Conservation (phyloP, 2,113 vertebrate genomes). For the Meleagris gallopavo region DNA sequence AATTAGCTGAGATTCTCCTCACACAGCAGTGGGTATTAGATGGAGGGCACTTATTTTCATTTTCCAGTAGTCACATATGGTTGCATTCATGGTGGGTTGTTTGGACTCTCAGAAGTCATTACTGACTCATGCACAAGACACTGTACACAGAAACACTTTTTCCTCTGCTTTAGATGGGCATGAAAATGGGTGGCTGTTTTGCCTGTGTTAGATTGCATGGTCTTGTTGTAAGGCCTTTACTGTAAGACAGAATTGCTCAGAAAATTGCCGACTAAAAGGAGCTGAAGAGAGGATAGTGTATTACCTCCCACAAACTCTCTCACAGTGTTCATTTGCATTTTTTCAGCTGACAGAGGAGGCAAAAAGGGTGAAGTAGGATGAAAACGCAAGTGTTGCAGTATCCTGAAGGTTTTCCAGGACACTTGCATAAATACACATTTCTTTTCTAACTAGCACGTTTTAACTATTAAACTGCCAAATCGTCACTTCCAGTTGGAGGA, state of each 20-base stretch:
- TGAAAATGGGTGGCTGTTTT: not conserved
- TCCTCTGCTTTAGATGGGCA: not conserved
- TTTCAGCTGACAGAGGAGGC: not conserved
- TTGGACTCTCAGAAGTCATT: not conserved
- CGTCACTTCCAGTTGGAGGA: not conserved
- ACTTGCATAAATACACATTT: not conserved
- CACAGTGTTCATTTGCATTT: not conserved
- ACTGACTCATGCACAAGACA: not conserved
- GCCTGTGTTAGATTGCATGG: not conserved
- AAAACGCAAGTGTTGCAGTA: not conserved
- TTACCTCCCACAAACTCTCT: not conserved
- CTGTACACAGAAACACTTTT: not conserved
- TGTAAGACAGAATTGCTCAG: not conserved
- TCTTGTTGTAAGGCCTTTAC: not conserved
- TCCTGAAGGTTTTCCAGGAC: not conserved
- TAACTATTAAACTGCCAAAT: not conserved
- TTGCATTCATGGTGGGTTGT: not conserved
- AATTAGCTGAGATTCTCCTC: not conserved
- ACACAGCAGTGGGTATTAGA: not conserved
- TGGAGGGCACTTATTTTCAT: not conserved
- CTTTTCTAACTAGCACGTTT: not conserved
- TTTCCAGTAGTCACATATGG: not conserved
- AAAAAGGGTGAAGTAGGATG: not conserved
- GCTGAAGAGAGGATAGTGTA: accelerated
- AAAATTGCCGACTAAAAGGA: not conserved